phyloP scores from a whole-genome alignment of 2,113 vertebrate species.

The Amphiprion ocellaris region DNA sequence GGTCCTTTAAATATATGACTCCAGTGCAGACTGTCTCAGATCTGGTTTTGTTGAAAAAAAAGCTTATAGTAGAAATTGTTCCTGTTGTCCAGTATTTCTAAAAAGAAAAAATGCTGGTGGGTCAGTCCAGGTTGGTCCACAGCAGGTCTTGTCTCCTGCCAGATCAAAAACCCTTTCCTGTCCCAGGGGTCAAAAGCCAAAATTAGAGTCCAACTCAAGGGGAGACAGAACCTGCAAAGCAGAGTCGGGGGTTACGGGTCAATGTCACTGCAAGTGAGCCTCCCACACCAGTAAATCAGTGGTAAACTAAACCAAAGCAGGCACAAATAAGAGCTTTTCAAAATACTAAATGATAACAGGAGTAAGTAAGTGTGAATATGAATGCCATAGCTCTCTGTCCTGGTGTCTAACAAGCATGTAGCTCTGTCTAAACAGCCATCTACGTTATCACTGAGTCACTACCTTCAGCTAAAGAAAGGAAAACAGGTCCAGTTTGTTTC shows the following conservation, averaged over 20 bases:
- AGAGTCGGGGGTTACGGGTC: slow-evolving; percentile 86
- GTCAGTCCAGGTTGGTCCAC: slow-evolving; percentile 70
- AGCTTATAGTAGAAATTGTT: slow-evolving; percentile 20
- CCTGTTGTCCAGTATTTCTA: slow-evolving; percentile 36
- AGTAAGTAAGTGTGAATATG: slow-evolving; percentile 11
- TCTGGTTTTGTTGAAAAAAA: slow-evolving; percentile 18
- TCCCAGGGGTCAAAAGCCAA: slow-evolving; percentile 69
- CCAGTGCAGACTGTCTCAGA: slow-evolving; percentile 41
- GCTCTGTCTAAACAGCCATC: slow-evolving; percentile 40
- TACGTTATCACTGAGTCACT: slow-evolving; percentile 43
- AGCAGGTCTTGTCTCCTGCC: slow-evolving; percentile 78
- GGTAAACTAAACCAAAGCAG: slow-evolving; percentile 46
- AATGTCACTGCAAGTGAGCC: slow-evolving; percentile 81
- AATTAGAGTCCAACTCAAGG: slow-evolving; percentile 69
- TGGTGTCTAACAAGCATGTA: slow-evolving; percentile 37
- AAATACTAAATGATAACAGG: slow-evolving; percentile 10
- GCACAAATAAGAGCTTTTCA: slow-evolving; percentile 24
- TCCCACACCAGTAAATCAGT: slow-evolving; percentile 25
- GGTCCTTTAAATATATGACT: slow-evolving; percentile 60
- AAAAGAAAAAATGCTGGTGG: slow-evolving; percentile 58
- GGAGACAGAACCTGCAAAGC: slow-evolving; percentile 79
- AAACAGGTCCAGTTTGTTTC: slow-evolving; percentile 74
- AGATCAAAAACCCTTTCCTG: slow-evolving; percentile 74
- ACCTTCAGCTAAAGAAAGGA: slow-evolving; percentile 58
- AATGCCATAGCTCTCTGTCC: slow-evolving; percentile 51